A percentile compares a stretch with the other conserved stretches of the same genome.
phyloP scores from a whole-genome alignment of 2,113 vertebrate genomes.

The Connochaetes taurinus region DNA sequence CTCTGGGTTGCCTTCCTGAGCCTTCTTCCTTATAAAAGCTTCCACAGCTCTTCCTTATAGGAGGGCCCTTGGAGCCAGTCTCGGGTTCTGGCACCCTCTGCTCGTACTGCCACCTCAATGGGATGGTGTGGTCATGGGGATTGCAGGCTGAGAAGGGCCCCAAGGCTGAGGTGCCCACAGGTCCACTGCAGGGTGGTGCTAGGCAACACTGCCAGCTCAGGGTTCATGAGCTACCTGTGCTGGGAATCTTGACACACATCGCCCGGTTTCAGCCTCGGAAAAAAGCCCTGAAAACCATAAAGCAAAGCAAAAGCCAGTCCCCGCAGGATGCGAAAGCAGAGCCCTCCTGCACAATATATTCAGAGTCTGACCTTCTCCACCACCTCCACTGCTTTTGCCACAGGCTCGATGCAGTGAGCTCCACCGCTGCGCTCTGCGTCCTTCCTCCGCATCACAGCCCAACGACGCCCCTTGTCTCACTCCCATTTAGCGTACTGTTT shows the following conservation, averaged over 20 bases:
- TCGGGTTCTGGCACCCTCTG: background rate
- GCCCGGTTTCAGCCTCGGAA: background rate
- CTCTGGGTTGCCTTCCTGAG: background rate
- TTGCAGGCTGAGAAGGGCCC: background rate
- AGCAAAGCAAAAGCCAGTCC: background rate
- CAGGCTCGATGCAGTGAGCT: background rate
- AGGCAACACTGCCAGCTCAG: fast-evolving
- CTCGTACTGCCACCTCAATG: background rate
- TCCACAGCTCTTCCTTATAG: background rate
- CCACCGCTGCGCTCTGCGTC: fast-evolving
- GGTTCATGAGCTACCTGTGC: background rate
- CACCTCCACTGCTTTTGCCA: fast-evolving
- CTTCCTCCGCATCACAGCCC: background rate
- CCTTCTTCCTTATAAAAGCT: too few relatives aligned
- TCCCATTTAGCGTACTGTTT: too few relatives aligned
- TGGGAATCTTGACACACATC: background rate
- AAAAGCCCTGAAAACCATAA: background rate
- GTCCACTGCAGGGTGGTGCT: background rate
- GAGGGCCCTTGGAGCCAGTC: too few relatives aligned
- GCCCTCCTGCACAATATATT: background rate
- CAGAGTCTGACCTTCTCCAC: background rate
- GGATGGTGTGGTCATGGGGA: background rate
- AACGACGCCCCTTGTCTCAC: fast-evolving
- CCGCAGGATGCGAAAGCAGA: background rate
- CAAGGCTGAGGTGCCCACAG: background rate